A percentile compares a stretch with the other conserved stretches of the same genome.
Conservation (phyloP, 2,797 vertebrate genomes). For the Pangasius mekongensis region DNA sequence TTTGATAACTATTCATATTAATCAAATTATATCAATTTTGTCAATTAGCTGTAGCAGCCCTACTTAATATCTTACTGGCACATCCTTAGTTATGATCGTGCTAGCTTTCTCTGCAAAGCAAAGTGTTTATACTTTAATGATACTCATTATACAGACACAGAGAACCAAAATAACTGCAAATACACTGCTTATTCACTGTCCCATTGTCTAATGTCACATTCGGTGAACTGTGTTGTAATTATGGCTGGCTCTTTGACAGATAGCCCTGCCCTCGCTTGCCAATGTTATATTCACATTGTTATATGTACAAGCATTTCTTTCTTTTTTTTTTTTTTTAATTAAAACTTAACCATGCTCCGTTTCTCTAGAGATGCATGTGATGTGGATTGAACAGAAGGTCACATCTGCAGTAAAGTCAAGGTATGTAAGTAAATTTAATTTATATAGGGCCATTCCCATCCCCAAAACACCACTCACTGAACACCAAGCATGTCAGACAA, state of each 20-base stretch:
- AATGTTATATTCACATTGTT: background rate
- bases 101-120: background rate
- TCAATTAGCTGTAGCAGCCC: background rate
- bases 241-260: background rate
- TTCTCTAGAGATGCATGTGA: background rate
- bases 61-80: background rate
- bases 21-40: background rate
- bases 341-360: background rate
- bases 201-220: slow-evolving; percentile 11
- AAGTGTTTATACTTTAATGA: slow-evolving; percentile 3
- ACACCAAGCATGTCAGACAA: background rate
- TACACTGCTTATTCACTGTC: background rate
- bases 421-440: background rate
- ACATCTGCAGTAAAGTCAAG: background rate
- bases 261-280: background rate
- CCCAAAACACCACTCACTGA: background rate
- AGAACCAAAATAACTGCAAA: slow-evolving; percentile 6
- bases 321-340: background rate
- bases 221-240: background rate
- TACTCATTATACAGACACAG: background rate
- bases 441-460: background rate
- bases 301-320: background rate
- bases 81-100: background rate
- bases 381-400: background rate
- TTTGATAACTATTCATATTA: background rate